Evolutionary conservation across 2,888 invertebrate genomes (phyloP), one percentile per base, ranked within the genome.

Genomic region (Trichopria drosophilae): DNA sequence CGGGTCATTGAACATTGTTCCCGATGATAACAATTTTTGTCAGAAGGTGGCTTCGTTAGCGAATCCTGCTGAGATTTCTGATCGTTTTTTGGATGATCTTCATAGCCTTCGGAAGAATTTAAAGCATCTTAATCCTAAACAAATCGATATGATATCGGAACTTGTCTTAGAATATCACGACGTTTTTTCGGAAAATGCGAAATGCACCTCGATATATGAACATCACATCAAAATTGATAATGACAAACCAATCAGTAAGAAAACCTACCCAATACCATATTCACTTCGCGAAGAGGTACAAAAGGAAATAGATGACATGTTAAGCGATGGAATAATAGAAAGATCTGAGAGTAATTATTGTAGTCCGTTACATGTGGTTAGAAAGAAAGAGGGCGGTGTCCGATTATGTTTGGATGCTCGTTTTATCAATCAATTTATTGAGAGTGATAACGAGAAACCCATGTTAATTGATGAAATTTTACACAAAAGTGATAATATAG

Each of bases 381-480:
- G n/a, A n/a, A n/a, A n/a, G n/a, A 19, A 22, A 69, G 77, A 60
- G 67, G 79, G 24, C 73, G 66, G 31, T 65, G 67, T 49, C 67
- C 66, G 2, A 31, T 66, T 6, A n/a, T n/a, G n/a, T n/a, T n/a
- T n/a, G n/a, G n/a, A n/a, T n/a, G n/a, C n/a, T n/a, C n/a, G n/a
- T n/a, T 45, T 50, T 36, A 26, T 67, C 10, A 68, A 68, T 47
- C 51, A 49, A 6, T 20, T 46, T 19, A 66, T 69, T 51, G 46
- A 58, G 12, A 44, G 57, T 1, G 65, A 68, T 40, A 49, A 58
- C 12, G 66, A 65, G 28, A 43, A 53, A 26, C 42, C 42, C 9
- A 53, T 52, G 1, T 15, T 51, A 3, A 42, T 44, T 12, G 34
- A 41, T 10, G 60, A 59, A 20, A 24, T 59, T 4, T 31, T 59